phyloP scores from a whole-genome alignment of 1,140 invertebrate genomes.

The Cydia strobilella region DNA sequence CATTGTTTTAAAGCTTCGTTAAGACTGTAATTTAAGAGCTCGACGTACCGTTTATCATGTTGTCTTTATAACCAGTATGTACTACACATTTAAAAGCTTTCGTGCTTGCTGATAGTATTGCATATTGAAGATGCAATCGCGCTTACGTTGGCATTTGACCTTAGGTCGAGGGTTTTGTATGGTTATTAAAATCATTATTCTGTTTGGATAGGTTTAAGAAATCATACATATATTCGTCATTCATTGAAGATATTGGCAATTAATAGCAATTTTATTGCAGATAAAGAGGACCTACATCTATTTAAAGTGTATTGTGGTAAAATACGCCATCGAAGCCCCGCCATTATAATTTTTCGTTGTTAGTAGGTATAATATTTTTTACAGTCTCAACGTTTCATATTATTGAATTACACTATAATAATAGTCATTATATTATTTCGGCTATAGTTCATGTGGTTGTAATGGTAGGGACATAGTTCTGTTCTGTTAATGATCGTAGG shows the following conservation, averaged over 20 bases:
- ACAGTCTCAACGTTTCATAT: slow-evolving; percentile 3
- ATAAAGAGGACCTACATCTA: too few species aligned
- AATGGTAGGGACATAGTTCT: slow-evolving; percentile 14
- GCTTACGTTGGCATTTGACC: slow-evolving; percentile 58
- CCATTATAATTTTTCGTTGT: not conserved
- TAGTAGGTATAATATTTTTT: not conserved
- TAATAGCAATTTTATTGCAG: not conserved
- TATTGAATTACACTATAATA: slow-evolving; percentile 28
- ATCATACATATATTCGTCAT: not conserved
- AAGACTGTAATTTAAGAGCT: not conserved
- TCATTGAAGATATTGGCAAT: slow-evolving; percentile 35
- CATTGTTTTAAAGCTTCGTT: slow-evolving; percentile 43
- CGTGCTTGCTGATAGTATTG: slow-evolving; percentile 45
- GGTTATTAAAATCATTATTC: slow-evolving; percentile 30
- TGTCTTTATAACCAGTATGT: slow-evolving; percentile 34
- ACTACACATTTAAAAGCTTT: slow-evolving; percentile 44
- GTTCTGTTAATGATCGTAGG: not conserved
- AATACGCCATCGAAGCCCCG: not conserved
- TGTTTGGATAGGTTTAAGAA: not conserved
- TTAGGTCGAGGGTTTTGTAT: slow-evolving; percentile 21
- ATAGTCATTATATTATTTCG: slow-evolving; percentile 27
- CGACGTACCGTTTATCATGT: not conserved
- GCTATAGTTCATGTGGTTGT: slow-evolving; percentile 25
- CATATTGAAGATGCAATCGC: slow-evolving; percentile 49
- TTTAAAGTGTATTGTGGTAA: not conserved